Percentiles rank a stretch among this genome's conserved stretches.
phyloP scores from a whole-genome alignment of 2,113 vertebrate species.

The Aldabrachelys gigantea region DNA sequence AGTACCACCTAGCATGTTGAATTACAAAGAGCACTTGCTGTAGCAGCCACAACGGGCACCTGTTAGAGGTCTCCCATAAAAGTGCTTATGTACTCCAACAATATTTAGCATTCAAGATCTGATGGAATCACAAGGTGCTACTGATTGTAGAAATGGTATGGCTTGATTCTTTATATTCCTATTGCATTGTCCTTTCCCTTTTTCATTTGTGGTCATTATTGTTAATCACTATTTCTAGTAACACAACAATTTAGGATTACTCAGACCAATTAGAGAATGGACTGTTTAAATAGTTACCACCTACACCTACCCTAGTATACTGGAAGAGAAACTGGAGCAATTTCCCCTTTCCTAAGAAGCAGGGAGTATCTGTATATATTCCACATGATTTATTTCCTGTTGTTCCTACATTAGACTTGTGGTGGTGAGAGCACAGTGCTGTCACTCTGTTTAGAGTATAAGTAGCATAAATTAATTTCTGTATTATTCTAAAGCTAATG shows the following conservation, averaged over 20 bases:
- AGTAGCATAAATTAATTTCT: neutral
- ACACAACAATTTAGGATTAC: neutral
- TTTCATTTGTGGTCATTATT: neutral
- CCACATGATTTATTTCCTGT: neutral
- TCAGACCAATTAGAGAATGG: neutral
- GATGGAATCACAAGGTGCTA: neutral
- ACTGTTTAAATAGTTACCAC: neutral
- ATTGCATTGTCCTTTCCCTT: neutral
- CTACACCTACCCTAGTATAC: neutral
- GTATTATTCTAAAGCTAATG: neutral
- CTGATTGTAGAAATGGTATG: neutral
- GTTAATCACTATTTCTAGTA: neutral
- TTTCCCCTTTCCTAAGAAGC: neutral
- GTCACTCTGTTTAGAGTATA: neutral
- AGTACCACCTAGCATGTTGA: neutral
- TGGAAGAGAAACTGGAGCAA: neutral
- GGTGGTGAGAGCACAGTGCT: neutral
- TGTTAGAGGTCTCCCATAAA: neutral
- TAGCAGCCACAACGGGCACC: neutral
- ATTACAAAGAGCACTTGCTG: neutral
- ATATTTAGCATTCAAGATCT: neutral
- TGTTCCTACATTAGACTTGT: neutral
- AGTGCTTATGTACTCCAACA: neutral
- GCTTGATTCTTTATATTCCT: neutral
- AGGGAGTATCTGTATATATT: neutral